A percentile compares a stretch with the other conserved stretches of the same genome.
These are phyloP conservation scores for Hydractinia symbiolongicarpus DNA, from an alignment of 30 jellyfish, hydroid and myxozoan species.

Conservation along the genomic window DNA sequence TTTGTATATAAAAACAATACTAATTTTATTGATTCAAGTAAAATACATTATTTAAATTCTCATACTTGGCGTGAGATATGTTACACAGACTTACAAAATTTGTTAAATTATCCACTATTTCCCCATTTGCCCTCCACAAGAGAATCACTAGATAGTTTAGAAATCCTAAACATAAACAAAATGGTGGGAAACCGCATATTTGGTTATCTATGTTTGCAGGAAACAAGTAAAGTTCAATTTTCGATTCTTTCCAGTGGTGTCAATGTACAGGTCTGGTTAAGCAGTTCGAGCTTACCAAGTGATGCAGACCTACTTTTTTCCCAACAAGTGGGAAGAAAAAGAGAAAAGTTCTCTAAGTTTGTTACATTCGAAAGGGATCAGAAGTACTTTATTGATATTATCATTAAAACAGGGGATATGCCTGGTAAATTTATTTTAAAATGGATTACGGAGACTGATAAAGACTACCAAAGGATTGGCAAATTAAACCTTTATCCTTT, in stretches of 20 bases:
- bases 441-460: constrained; percentile 15
- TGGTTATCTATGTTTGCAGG: constrained; percentile 49
- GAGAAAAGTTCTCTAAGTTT: neutral
- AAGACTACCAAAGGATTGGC: neutral
- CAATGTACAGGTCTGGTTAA: constrained; percentile 58
- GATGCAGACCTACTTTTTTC: constrained; percentile 23
- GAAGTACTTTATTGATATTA: constrained; percentile 44
- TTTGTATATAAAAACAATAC: neutral
- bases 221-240: constrained; percentile 36
- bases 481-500: neutral
- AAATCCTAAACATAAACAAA: constrained; percentile 31
- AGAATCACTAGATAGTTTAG: constrained; percentile 27
- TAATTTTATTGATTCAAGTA: neutral
- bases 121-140: constrained; percentile 68
- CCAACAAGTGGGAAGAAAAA: constrained; percentile 1
- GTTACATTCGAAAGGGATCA: neutral
- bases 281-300: constrained; percentile 21
- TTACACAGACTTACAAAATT: constrained; percentile 41
- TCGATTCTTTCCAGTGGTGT: constrained; percentile 23
- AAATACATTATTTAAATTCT: constrained; percentile 24
- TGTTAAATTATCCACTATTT: constrained; percentile 60
- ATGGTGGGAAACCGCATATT: constrained; percentile 45
- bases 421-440: constrained; percentile 21
- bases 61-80: constrained; percentile 82
- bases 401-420: constrained; percentile 26